Evolutionary conservation across 2,888 invertebrate genomes (phyloP).

Genomic region (Sesia apiformis): DNA sequence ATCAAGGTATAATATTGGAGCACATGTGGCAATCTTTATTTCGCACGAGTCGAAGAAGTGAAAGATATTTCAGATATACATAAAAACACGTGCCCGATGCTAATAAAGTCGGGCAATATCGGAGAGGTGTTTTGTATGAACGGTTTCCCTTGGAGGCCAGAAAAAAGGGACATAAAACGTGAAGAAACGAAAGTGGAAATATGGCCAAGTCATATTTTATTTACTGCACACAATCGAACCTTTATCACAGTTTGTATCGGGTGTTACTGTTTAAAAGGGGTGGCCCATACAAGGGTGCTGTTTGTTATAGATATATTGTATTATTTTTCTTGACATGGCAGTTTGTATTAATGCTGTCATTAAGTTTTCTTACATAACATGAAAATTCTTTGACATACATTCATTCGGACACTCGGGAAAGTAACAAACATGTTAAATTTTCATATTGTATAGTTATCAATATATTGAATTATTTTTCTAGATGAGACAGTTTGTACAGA

Average conservation of each 20-base stretch:
- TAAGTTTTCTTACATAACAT: too few relatives aligned
- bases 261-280: conserved; percentile 53
- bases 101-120: conserved; percentile 71
- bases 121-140: conserved; percentile 71
- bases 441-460: too few relatives aligned
- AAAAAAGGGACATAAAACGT: conserved; percentile 65
- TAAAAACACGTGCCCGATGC: conserved; percentile 68
- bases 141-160: conserved; percentile 59
- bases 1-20: conserved; percentile 44
- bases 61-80: conserved; percentile 65
- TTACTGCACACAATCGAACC: conserved; percentile 73
- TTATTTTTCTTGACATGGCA: neutral
- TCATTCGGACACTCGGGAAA: too few relatives aligned
- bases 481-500: too few relatives aligned
- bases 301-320: neutral
- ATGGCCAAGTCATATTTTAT: conserved; percentile 73
- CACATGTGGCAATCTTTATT: conserved; percentile 58
- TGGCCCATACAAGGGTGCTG: neutral
- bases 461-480: too few relatives aligned
- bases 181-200: conserved; percentile 70
- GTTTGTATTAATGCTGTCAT: too few relatives aligned
- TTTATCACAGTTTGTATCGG: conserved; percentile 68
- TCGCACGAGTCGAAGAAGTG: conserved; percentile 49
- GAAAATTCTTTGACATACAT: too few relatives aligned
- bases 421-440: too few relatives aligned